Percentiles rank a stretch among this genome's conserved stretches.
Evolutionary conservation across 1,140 invertebrate species (phyloP).

Genomic region (Panagrolaimus sp.): DNA sequence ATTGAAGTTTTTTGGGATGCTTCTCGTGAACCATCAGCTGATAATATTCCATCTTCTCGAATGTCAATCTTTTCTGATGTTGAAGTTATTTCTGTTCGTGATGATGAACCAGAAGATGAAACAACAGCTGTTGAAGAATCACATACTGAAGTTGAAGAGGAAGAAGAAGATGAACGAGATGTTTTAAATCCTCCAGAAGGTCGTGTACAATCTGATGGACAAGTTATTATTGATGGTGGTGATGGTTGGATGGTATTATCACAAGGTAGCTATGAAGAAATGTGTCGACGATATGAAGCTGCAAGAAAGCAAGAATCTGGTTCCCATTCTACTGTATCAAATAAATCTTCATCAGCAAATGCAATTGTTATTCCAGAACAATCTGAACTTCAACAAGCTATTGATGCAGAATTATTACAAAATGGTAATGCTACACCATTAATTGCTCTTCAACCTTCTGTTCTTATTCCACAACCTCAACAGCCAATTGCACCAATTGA

Average conservation of each 20-base stretch:
- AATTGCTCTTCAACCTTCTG: neutral
- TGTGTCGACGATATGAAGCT: neutral
- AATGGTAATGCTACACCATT: neutral
- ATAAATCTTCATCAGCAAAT: neutral
- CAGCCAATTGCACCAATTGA: too few species aligned
- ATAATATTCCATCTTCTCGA: neutral
- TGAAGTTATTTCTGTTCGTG: neutral
- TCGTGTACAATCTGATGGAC: neutral
- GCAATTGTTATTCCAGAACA: neutral
- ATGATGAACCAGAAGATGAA: neutral
- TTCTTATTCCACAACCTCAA: neutral
- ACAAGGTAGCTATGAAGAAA: neutral
- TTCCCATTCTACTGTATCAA: neutral
- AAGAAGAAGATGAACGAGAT: neutral
- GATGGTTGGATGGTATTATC: conserved; percentile 1
- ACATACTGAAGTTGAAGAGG: neutral
- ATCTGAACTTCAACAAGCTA: neutral
- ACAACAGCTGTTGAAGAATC: neutral
- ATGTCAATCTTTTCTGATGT: conserved; percentile 2
- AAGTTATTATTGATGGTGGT: neutral
- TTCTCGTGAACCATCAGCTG: neutral
- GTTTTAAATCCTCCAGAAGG: neutral
- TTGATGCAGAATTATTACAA: neutral
- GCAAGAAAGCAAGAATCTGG: neutral
- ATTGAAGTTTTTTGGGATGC: conserved; percentile 1